Conservation (phyloP, 2,888 invertebrate genomes). For the Branchipolynoe longqiensis region DNA sequence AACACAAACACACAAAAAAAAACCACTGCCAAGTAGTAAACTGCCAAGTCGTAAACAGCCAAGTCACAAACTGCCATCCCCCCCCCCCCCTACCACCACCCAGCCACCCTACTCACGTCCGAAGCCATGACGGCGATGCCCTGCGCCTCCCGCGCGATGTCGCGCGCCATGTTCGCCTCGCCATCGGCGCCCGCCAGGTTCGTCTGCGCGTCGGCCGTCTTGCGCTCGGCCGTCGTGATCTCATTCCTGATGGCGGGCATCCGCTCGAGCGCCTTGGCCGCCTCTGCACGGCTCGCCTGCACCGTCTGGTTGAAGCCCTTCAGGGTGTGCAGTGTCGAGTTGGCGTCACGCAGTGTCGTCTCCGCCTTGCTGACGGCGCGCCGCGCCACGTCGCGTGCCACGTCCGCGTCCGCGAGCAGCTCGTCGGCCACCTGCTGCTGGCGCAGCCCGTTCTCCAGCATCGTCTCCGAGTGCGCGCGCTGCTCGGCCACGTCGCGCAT, state of each 20-base stretch:
- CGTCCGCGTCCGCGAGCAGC: conserved; percentile 90
- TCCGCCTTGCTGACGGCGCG: conserved; percentile 93
- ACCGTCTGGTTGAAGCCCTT: conserved; percentile 93
- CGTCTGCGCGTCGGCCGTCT: conserved; percentile 87
- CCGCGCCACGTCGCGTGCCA: conserved; percentile 86
- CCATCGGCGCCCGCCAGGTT: conserved; percentile 89
- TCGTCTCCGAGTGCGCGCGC: conserved; percentile 82
- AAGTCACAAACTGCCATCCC: too few relatives aligned
- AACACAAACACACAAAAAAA: not conserved
- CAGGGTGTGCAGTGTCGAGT: conserved; percentile 89
- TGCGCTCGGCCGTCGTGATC: conserved; percentile 87
- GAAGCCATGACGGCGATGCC: conserved; percentile 90
- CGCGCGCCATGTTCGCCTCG: conserved; percentile 88
- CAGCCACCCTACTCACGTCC: conserved; percentile 84
- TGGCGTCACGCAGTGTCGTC: conserved; percentile 89
- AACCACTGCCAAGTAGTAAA: too few relatives aligned
- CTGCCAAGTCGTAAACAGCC: too few relatives aligned
- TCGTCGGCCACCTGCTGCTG: conserved; percentile 90
- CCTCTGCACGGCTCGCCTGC: conserved; percentile 90
- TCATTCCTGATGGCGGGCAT: conserved; percentile 89
- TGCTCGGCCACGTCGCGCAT: conserved; percentile 85
- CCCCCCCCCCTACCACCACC: too few relatives aligned
- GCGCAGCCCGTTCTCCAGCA: conserved; percentile 84
- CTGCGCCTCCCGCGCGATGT: conserved; percentile 90
- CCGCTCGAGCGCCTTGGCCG: conserved; percentile 88